Percentiles rank a stretch among this genome's conserved stretches.
phyloP scores from a whole-genome alignment of 2,888 invertebrate species.

The Oxycera nigricornis region DNA sequence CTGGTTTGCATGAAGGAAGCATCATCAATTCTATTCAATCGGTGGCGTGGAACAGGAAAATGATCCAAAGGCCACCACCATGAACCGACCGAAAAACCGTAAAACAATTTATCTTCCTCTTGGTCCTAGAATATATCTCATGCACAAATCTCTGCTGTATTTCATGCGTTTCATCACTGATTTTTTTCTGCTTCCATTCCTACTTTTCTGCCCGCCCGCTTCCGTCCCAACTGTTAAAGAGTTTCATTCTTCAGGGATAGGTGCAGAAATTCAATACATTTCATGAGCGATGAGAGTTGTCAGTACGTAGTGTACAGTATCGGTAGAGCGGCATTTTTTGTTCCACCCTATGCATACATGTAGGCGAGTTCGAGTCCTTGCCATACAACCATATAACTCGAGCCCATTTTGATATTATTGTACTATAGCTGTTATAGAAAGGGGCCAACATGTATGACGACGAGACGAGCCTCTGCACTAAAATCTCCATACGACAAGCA shows the following conservation, averaged over 20 bases:
- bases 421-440: slow-evolving; percentile 17
- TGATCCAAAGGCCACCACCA: slow-evolving; percentile 15
- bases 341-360: slow-evolving; percentile 18
- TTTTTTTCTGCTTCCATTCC: not conserved
- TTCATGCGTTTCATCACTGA: slow-evolving; percentile 33
- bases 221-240: not conserved
- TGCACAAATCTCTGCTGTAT: slow-evolving; percentile 29
- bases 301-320: not conserved
- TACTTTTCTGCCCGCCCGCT: not conserved
- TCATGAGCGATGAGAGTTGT: not conserved
- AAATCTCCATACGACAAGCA: not conserved
- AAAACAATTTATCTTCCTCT: slow-evolving; percentile 38
- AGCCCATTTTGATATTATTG: slow-evolving; percentile 26
- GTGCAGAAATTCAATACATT: not conserved
- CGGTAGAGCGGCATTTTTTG: slow-evolving; percentile 23
- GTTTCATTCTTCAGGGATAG: not conserved
- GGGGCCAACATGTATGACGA: slow-evolving; percentile 7
- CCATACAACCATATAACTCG: slow-evolving; percentile 1
- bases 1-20: not conserved
- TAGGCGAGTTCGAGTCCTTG: not conserved
- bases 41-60: not conserved
- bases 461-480: not conserved
- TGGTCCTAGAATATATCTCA: slow-evolving; percentile 14
- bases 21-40: not conserved
- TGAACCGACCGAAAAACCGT: slow-evolving; percentile 29